phyloP scores from a whole-genome alignment of 2,797 vertebrate species.

The Carcharodon carcharias region DNA sequence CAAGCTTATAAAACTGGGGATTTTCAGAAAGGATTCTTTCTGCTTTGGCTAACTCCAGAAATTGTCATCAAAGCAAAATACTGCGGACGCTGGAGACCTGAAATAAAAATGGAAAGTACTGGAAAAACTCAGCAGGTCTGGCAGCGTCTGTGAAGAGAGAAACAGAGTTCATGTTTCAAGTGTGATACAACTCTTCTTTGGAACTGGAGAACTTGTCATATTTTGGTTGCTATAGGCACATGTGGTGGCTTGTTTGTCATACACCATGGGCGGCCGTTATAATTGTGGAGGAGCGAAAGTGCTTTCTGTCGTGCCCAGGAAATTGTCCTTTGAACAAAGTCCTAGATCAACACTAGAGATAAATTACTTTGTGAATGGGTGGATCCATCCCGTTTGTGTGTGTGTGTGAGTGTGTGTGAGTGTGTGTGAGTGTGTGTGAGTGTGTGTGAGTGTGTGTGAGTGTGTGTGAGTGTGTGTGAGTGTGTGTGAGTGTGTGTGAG shows the following conservation, averaged over 20 bases:
- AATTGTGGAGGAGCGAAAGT: background rate
- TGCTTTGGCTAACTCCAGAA: no score
- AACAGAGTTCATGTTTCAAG: no score
- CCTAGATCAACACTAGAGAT: background rate
- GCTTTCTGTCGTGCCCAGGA: background rate
- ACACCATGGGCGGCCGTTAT: background rate
- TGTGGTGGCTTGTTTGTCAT: background rate
- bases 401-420: no score
- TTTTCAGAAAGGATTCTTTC: background rate
- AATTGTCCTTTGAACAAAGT: background rate
- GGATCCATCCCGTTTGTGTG: background rate
- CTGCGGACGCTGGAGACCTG: no score
- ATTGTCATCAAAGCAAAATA: background rate
- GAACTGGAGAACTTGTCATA: background rate
- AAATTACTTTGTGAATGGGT: background rate
- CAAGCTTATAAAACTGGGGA: background rate
- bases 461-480: background rate
- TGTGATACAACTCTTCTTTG: no score
- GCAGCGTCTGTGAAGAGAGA: no score
- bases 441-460: background rate
- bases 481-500: background rate
- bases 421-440: fast-evolving
- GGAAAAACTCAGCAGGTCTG: no score
- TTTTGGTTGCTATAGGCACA: background rate
- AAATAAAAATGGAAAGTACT: no score